A percentile compares a stretch with the other conserved stretches of the same genome.
These are phyloP conservation scores for Eupsilia transversa DNA, from an alignment of 2,888 invertebrate species.

Conservation along the genomic window DNA sequence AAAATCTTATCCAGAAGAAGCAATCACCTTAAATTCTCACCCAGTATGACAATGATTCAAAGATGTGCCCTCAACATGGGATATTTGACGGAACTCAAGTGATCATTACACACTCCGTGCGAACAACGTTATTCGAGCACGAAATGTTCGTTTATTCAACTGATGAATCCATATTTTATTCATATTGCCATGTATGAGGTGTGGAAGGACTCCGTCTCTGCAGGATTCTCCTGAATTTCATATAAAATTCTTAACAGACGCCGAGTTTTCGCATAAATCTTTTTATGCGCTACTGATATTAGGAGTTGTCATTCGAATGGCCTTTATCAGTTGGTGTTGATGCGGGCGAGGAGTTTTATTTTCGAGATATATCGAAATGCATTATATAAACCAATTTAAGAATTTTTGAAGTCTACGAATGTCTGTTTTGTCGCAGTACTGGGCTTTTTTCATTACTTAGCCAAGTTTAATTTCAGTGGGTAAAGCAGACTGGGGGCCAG, in stretches of 20 bases:
- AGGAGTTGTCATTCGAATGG: constrained; percentile 58
- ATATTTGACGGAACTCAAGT: constrained; percentile 72
- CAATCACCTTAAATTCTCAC: constrained; percentile 36
- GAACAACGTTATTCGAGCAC: constrained; percentile 78
- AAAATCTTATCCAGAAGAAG: constrained; percentile 39
- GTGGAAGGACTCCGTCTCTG: constrained; percentile 68
- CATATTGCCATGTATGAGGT: constrained; percentile 81
- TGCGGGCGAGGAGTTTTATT: constrained; percentile 5
- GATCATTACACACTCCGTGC: constrained; percentile 76
- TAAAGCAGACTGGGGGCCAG: neutral
- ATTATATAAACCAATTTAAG: neutral
- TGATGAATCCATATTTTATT: constrained; percentile 89
- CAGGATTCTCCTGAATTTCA: constrained; percentile 70
- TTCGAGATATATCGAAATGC: neutral
- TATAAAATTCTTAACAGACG: constrained; percentile 72
- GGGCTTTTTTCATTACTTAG: neutral
- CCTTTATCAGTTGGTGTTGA: constrained; percentile 42
- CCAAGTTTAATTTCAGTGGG: neutral
- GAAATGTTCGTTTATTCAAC: constrained; percentile 84
- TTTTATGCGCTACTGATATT: constrained; percentile 64
- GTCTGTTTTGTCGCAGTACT: neutral
- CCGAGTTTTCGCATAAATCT: constrained; percentile 70
- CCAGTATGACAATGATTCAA: constrained; percentile 52
- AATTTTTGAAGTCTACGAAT: neutral
- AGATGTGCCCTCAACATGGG: constrained; percentile 54